Conservation (phyloP, 2,888 invertebrate species). For the Cryptocheilus praepositus region DNA sequence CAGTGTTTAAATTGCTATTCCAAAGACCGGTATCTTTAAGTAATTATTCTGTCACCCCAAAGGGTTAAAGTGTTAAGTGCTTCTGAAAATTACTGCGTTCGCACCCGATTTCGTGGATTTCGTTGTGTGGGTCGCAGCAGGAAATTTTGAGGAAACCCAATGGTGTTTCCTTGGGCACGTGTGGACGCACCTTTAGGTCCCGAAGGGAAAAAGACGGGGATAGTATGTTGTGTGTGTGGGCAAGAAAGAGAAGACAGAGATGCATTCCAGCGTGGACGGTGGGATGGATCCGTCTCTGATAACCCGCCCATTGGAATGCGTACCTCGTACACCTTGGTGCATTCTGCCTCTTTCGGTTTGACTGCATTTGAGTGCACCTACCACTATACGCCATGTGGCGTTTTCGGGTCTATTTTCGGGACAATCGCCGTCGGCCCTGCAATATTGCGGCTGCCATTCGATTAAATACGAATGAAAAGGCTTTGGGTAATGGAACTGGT, state of each 20-base stretch:
- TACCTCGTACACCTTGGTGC: conserved; percentile 68
- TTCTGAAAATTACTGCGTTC: no score
- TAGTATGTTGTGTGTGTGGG: not conserved
- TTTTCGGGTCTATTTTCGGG: conserved; percentile 21
- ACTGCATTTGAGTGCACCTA: conserved; percentile 50
- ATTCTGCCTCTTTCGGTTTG: conserved; percentile 57
- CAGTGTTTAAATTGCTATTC: no score
- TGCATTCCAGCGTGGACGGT: conserved; percentile 66
- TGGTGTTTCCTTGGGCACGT: no score
- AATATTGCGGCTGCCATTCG: no score
- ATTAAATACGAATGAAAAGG: no score
- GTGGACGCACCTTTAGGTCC: not conserved
- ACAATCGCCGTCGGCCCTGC: not conserved
- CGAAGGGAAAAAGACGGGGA: not conserved
- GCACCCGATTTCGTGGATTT: no score
- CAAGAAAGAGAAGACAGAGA: conserved; percentile 39
- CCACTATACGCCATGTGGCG: conserved; percentile 11
- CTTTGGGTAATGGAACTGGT: no score
- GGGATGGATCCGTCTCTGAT: conserved; percentile 73
- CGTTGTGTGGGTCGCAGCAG: no score
- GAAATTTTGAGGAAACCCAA: no score
- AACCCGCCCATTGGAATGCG: conserved; percentile 72
- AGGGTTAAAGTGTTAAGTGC: no score
- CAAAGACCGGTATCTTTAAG: no score
- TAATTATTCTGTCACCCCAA: no score